Conservation (phyloP, 35 echinoderm and acorn worm genomes). For the Hemicentrotus pulcherrimus region DNA sequence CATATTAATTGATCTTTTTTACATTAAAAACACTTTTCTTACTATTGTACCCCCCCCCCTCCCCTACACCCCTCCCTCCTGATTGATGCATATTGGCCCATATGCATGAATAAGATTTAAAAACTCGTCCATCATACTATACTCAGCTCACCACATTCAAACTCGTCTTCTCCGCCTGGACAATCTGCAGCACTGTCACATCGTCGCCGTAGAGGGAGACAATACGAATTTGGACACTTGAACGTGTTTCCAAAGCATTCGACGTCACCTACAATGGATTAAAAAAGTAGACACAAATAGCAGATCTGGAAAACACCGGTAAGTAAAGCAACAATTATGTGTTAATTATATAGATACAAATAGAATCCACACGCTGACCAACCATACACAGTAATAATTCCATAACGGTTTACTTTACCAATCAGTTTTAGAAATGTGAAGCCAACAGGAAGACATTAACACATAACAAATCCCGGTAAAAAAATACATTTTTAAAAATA, state of each 20-base stretch:
- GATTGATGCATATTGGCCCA: too few species aligned
- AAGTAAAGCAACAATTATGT: background rate
- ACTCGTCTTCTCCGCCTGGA: conserved; percentile 69
- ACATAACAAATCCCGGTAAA: background rate
- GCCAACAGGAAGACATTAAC: too few species aligned
- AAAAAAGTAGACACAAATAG: background rate
- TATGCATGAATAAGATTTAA: too few species aligned
- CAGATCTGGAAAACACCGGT: too few species aligned
- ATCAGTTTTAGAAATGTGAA: too few species aligned
- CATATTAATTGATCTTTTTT: too few species aligned
- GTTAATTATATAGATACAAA: too few species aligned
- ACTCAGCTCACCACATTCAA: conserved; percentile 52
- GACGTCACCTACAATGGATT: conserved; percentile 38
- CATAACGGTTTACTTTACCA: background rate
- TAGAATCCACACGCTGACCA: too few species aligned
- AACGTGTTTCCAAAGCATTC: conserved; percentile 46
- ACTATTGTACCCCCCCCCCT: too few species aligned
- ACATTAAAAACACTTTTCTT: too few species aligned
- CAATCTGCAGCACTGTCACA: conserved; percentile 65
- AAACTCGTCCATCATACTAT: background rate
- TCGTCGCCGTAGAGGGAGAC: conserved; percentile 60
- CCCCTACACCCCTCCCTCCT: too few species aligned
- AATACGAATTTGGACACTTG: conserved; percentile 72
- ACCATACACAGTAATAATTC: background rate
- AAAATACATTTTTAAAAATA: background rate